Percentiles rank a stretch among this genome's conserved stretches.
Evolutionary conservation across 1,140 invertebrate genomes (phyloP).

Genomic region (Antheraea pernyi): DNA sequence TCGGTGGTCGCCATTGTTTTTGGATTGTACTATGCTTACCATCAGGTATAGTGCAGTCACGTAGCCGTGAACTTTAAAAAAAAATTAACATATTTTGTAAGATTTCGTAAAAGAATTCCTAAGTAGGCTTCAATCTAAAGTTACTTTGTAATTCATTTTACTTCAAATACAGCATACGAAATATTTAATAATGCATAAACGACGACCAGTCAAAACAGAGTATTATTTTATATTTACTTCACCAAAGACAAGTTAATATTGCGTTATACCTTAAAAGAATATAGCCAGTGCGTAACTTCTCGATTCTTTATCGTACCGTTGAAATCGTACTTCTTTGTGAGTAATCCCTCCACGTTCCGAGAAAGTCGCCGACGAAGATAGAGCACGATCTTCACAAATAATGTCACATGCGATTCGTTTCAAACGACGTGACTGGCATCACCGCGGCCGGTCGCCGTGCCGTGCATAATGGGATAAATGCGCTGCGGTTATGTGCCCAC

Average conservation of each 20-base stretch:
- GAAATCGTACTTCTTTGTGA: conserved; percentile 78
- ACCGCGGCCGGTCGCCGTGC: conserved; percentile 59
- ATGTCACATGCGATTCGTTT: conserved; percentile 79
- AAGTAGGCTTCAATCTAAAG: neutral
- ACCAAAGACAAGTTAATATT: conserved; percentile 44
- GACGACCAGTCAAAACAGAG: neutral
- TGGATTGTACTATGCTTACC: no score
- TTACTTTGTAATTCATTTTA: neutral
- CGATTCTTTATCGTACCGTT: conserved; percentile 75
- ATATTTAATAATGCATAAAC: neutral
- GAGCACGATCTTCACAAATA: conserved; percentile 79
- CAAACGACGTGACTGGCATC: conserved; percentile 75
- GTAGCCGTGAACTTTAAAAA: no score
- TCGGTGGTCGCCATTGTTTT: no score
- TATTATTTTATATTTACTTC: neutral
- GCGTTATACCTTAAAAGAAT: conserved; percentile 68
- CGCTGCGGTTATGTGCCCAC: conserved; percentile 72
- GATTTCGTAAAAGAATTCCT: no score
- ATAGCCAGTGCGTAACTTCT: conserved; percentile 63
- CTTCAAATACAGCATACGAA: neutral
- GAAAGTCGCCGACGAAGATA: conserved; percentile 76
- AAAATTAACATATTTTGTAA: no score
- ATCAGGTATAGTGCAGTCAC: no score
- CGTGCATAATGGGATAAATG: conserved; percentile 78
- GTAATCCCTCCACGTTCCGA: conserved; percentile 75